Conservation (phyloP, 92 coral and sea anemone species). For the Parazoanthus atlanticus region DNA sequence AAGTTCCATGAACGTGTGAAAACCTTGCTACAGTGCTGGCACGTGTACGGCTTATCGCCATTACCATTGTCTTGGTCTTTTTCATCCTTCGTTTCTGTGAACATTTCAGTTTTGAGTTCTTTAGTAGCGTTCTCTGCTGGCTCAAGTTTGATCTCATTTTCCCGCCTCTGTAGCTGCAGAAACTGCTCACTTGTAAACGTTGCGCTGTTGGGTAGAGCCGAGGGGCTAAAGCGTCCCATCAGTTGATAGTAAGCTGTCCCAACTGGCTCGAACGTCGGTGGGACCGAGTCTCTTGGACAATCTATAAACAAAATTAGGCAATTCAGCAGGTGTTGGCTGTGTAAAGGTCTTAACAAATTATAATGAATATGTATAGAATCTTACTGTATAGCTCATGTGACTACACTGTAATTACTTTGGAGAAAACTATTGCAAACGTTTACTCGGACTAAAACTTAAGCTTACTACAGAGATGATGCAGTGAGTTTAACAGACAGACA, state of each 20-base stretch:
- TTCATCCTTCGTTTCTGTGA: constrained; percentile 74
- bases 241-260: constrained; percentile 11
- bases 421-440: background rate
- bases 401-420: background rate
- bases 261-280: constrained; percentile 37
- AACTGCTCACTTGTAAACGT: constrained; percentile 50
- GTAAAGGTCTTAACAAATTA: background rate
- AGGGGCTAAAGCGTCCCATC: constrained; percentile 24
- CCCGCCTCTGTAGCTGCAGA: constrained; percentile 48
- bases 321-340: constrained; percentile 19
- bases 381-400: background rate
- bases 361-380: background rate
- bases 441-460: no score
- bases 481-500: background rate
- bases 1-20: constrained; percentile 99
- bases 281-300: constrained; percentile 36
- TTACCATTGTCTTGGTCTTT: constrained; percentile 73
- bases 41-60: constrained; percentile 88
- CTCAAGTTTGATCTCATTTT: constrained; percentile 40
- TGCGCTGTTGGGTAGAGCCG: constrained; percentile 50
- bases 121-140: constrained; percentile 44
- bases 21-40: constrained; percentile 96
- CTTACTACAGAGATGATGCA: no score
- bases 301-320: background rate
- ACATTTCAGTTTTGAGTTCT: constrained; percentile 60